These are phyloP conservation scores for Gryllus bimaculatus DNA, from an alignment of 1,140 invertebrate genomes.

Conservation along the genomic window DNA sequence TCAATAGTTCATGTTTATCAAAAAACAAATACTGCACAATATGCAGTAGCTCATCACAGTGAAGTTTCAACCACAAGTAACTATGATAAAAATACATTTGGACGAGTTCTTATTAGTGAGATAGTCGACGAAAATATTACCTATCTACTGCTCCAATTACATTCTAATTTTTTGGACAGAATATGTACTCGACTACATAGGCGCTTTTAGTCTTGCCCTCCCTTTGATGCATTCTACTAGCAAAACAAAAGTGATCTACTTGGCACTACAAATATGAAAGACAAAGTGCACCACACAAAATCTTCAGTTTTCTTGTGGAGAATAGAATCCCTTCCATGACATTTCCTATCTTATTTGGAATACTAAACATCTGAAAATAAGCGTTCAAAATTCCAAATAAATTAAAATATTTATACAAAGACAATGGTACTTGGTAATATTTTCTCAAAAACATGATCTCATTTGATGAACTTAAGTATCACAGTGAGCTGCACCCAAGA, in stretches of 20 bases:
- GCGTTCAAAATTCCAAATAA: no score
- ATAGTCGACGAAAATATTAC: not conserved
- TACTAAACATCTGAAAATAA: no score
- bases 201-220: not conserved
- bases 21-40: conserved; percentile 1
- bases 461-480: not conserved
- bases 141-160: not conserved
- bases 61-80: not conserved
- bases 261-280: not conserved
- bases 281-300: not conserved
- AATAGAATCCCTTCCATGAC: not conserved
- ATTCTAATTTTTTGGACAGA: not conserved
- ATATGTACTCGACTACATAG: not conserved
- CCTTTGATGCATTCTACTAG: not conserved
- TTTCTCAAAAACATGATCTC: no score
- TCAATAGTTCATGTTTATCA: not conserved
- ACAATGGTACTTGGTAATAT: no score
- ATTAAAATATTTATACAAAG: no score
- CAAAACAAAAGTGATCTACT: not conserved
- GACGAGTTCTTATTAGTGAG: not conserved
- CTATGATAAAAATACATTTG: not conserved
- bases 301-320: not conserved
- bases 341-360: not conserved
- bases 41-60: conserved; percentile 3
- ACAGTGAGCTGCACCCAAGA: not conserved